Evolutionary conservation across 2,888 invertebrate genomes (phyloP).

Genomic region (Drosophila fungiperda): DNA sequence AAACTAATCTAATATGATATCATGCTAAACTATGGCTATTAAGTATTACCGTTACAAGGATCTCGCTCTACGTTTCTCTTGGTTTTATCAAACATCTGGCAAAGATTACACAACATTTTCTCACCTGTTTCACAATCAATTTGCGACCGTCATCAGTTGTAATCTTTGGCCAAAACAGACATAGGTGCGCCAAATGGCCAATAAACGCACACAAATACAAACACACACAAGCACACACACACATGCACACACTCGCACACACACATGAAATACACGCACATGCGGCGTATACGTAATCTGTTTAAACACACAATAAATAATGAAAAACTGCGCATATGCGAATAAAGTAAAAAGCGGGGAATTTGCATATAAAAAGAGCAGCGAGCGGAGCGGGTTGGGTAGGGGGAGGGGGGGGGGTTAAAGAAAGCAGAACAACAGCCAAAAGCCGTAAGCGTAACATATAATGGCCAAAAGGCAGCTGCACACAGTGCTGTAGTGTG

Average conservation of each 20-base stretch:
- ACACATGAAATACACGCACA: conserved; percentile 22
- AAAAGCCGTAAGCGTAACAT: conserved; percentile 54
- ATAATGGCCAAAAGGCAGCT: conserved; percentile 42
- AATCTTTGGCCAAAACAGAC: conserved; percentile 46
- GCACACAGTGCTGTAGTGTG: background rate
- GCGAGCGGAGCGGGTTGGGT: background rate
- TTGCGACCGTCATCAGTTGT: conserved; percentile 57
- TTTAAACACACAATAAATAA: conserved; percentile 79
- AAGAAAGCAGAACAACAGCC: conserved; percentile 25
- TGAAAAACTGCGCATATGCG: conserved; percentile 70
- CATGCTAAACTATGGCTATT: conserved; percentile 19
- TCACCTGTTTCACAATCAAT: conserved; percentile 51
- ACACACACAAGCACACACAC: background rate
- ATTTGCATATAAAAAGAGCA: conserved; percentile 67
- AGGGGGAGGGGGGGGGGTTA: background rate
- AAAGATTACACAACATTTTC: conserved; percentile 42
- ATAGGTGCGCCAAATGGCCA: conserved; percentile 42
- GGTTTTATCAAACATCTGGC: conserved; percentile 11
- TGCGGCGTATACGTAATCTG: conserved; percentile 72
- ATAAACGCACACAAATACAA: conserved; percentile 1
- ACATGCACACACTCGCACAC: conserved; percentile 25
- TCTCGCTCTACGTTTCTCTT: background rate
- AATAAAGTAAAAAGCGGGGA: conserved; percentile 53
- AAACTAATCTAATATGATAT: conserved; percentile 6
- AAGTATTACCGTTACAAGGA: conserved; percentile 1